Evolutionary conservation across 2,797 vertebrate genomes (phyloP).

Genomic region (Spinus pinus): DNA sequence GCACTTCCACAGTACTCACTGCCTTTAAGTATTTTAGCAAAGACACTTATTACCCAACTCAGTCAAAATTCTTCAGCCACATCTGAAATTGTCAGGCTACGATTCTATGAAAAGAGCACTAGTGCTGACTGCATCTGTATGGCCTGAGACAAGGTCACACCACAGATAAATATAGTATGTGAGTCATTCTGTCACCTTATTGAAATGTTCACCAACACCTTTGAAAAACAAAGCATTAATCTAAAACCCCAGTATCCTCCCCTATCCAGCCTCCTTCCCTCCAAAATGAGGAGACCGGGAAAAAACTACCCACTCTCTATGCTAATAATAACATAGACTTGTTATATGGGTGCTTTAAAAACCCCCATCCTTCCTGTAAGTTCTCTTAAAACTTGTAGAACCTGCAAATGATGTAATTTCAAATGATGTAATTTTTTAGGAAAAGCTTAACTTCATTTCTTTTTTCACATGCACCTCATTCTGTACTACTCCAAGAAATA

Average conservation of each 20-base stretch:
- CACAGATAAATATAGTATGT: neutral
- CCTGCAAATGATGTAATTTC: too few species aligned
- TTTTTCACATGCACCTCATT: neutral
- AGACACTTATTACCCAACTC: neutral
- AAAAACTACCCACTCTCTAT: neutral
- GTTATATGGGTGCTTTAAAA: neutral
- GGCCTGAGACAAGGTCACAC: neutral
- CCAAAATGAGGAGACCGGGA: neutral
- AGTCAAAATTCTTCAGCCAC: neutral
- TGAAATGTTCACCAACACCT: neutral
- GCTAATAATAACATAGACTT: neutral
- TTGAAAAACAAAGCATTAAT: neutral
- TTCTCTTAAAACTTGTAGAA: neutral
- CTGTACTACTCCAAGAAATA: neutral
- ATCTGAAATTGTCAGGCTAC: neutral
- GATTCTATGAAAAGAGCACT: neutral
- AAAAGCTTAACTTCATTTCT: neutral
- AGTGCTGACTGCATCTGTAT: neutral
- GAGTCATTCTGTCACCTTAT: neutral
- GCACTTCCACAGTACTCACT: neutral
- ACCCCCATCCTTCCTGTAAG: neutral
- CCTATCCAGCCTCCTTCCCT: neutral
- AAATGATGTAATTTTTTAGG: neutral
- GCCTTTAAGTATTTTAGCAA: neutral
- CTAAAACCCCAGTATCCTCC: fast-evolving